Base-by-base conservation (phyloP, 2,797 vertebrate species). In the Numenius phaeopus region DNA sequence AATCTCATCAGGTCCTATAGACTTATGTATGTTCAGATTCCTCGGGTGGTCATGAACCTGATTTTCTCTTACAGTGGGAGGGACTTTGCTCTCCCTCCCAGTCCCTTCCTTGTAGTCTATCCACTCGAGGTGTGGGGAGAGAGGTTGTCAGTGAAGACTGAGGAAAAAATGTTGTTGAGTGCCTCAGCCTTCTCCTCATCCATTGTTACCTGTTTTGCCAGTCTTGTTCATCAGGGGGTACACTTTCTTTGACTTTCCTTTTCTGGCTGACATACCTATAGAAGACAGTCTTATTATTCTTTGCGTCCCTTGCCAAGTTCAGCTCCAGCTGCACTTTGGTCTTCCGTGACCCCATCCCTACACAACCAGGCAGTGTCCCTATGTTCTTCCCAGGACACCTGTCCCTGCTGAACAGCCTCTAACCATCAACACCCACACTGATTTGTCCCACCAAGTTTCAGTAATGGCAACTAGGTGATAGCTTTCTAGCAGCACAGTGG, bases 351-450 rank as follows among this genome's bases (percentile, higher is more conserved):
- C 10, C 24, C 24, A 58, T 47, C 7, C 5, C 30, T 54, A 49
- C 32, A 62, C 20, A 94, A 17, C 5, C 1, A 1, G 7, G 34
- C 32, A 78, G 5, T 29, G 26, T 29, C 27, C 50, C 50, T 52
- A 10, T 52, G 50, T 5, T 29, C 9, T 52, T 67, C 42, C 42
- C 37, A 80, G 5, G 14, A 50, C 14, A 59, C 4, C 11, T 57
- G 16, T 37, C 17, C 14, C 6, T 75, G 4, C 29, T 46, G 15
- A 88, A 66, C 10, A 29, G 10, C 39, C 42, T 32, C 10, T 40
- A 49, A 37, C 21, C 11, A 6, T 16, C 2, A 0, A 27, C 8
- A 70, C 26, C 34, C 0, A 0, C 3, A 4, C 10, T 34, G 37
- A 44, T 78, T 71, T 0, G 0, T 37, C 49, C 15, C 42, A 49